These are phyloP conservation scores for Synergus umbraculus DNA, from an alignment of 2,888 invertebrate genomes.

Conservation along the genomic window DNA sequence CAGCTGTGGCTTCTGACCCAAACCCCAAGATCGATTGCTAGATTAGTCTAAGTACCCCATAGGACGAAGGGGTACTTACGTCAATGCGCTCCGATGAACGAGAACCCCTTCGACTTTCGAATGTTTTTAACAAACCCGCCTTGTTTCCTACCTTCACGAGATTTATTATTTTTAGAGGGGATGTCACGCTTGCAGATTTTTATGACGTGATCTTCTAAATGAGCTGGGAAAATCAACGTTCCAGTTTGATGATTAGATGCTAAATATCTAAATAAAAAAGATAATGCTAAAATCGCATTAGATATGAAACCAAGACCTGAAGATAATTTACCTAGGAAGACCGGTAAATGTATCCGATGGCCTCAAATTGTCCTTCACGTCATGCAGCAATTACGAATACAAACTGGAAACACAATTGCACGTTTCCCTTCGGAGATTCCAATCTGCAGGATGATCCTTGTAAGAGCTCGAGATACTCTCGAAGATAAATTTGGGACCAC, in stretches of 20 bases:
- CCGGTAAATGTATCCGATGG: neutral
- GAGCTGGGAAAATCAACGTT: slow-evolving; percentile 3
- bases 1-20: slow-evolving; percentile 72
- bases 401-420: slow-evolving; percentile 12
- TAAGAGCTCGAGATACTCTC: slow-evolving; percentile 48
- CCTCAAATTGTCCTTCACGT: neutral
- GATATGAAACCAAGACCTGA: neutral
- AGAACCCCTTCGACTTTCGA: slow-evolving; percentile 41
- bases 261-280: no score
- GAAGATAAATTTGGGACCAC: slow-evolving; percentile 57
- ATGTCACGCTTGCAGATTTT: neutral
- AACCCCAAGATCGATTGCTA: slow-evolving; percentile 73
- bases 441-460: slow-evolving; percentile 44
- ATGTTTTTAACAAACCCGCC: slow-evolving; percentile 39
- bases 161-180: slow-evolving; percentile 40
- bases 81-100: slow-evolving; percentile 33
- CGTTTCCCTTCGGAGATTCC: slow-evolving; percentile 11
- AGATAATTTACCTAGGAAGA: neutral
- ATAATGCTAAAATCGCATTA: no score
- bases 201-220: slow-evolving; percentile 1
- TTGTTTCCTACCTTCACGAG: slow-evolving; percentile 22
- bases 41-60: slow-evolving; percentile 54
- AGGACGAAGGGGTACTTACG: slow-evolving; percentile 51
- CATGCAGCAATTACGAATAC: slow-evolving; percentile 1
- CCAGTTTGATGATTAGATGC: neutral